Evolutionary conservation across 2,113 vertebrate species (phyloP), one percentile per base, ranked within the genome.

Genomic region (Sander vitreus): DNA sequence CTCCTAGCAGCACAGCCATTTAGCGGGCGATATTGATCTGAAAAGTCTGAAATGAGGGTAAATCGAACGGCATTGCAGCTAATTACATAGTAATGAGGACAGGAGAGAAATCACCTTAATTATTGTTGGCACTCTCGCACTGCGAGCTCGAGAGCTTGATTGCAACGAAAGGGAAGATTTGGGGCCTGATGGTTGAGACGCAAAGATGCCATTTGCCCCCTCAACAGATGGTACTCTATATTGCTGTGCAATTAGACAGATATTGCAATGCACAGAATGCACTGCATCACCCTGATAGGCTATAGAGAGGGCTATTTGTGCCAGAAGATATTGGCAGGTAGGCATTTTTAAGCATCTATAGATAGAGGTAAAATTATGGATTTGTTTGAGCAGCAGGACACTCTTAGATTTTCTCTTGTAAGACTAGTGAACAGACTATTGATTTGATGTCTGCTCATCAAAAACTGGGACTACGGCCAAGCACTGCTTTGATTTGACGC

Each of bases 41-140:
- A 83, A 80, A 83, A 80, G 87, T 81, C 87, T 89, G 75, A 84
- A 89, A 91, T 86, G 77, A 88, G 81, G 83, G 79, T 78, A 79
- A 90, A 92, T 79, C 78, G 91, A 92, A 93, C 78, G 88, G 87
- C 81, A 27, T 33, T 5, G 33, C 66, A 36, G 82, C 89, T 93
- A 92, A 93, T 94, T 92, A 88, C 69, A 69, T 76, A 74, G 81
- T 87, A 90, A 91, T 91, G 88, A 91, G 85, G 80, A 85, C 86
- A 55, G 78, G 67, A 43, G 78, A 80, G 71, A 78, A 84, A 89
- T 79, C 82, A 78, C 76, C 78, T 60, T 50, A 82, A 67, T 69
- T 74, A 77, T 80, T 89, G 84, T 91, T 83, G 73, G 73, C 65
- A 13, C 33, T 55, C 77, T 76, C 80, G 71, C 73, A 69, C 80